These are phyloP conservation scores for Stenichneumon culpator DNA, from an alignment of 2,888 invertebrate genomes.

Conservation along the genomic window DNA sequence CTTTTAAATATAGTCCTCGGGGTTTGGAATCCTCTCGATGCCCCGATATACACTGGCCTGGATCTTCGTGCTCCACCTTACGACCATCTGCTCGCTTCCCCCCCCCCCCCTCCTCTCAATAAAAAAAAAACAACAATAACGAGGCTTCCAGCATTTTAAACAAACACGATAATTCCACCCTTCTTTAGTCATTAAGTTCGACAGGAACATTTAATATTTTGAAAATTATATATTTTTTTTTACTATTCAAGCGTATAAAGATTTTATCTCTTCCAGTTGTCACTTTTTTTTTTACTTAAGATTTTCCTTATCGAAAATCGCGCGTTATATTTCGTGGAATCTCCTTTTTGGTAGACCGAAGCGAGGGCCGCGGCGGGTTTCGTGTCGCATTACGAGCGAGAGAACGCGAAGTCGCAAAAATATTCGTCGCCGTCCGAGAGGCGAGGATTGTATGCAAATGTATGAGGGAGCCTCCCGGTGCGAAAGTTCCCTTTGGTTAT, in stretches of 20 bases:
- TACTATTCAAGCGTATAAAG: background rate
- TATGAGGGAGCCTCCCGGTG: conserved; percentile 61
- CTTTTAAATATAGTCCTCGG: conserved; percentile 69
- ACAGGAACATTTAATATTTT: conserved; percentile 8
- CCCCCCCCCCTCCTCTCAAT: background rate
- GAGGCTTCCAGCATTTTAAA: conserved; percentile 10
- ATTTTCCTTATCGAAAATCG: conserved; percentile 17
- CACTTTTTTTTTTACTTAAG: background rate
- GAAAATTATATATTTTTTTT: background rate
- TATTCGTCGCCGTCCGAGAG: conserved; percentile 67
- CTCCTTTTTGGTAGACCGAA: background rate
- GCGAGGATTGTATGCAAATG: conserved; percentile 72
- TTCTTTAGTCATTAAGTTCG: conserved; percentile 5
- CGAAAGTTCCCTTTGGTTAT: conserved; percentile 67
- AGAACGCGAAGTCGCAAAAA: conserved; percentile 61
- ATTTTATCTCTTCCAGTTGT: background rate
- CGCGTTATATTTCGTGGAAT: conserved; percentile 18
- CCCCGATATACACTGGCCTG: conserved; percentile 32
- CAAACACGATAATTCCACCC: conserved; percentile 41
- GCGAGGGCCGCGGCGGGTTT: background rate
- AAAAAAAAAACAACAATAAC: background rate
- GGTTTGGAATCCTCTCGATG: conserved; percentile 29
- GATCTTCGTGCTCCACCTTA: conserved; percentile 36
- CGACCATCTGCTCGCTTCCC: conserved; percentile 21
- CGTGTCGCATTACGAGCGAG: background rate